Evolutionary conservation across 1,140 invertebrate species (phyloP).

Genomic region (Hycleus cichorii): DNA sequence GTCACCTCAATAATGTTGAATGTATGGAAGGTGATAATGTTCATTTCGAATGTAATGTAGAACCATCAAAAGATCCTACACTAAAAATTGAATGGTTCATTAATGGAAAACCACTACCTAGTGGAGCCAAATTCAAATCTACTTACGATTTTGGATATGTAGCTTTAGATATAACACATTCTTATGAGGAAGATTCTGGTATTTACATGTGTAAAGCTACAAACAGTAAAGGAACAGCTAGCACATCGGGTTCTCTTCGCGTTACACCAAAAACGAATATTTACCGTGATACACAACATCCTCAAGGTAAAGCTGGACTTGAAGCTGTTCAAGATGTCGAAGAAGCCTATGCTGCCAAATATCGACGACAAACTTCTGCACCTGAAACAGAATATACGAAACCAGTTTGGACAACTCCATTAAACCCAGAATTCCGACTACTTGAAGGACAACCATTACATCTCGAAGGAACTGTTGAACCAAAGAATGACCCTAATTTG

Average conservation of each 20-base stretch:
- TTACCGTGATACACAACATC: constrained; percentile 82
- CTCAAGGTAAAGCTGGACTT: constrained; percentile 76
- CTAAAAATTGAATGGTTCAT: constrained; percentile 89
- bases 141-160: constrained; percentile 87
- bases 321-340: constrained; percentile 82
- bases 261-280: constrained; percentile 72
- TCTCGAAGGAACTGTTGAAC: constrained; percentile 89
- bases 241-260: constrained; percentile 78
- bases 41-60: constrained; percentile 91
- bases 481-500: constrained; percentile 93
- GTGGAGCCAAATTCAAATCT: constrained; percentile 72
- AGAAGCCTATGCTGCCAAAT: constrained; percentile 63
- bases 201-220: constrained; percentile 88
- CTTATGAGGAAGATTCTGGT: constrained; percentile 82
- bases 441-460: constrained; percentile 85
- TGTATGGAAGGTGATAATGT: constrained; percentile 84
- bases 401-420: constrained; percentile 79
- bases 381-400: constrained; percentile 74
- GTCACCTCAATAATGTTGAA: constrained; percentile 84
- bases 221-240: constrained; percentile 82
- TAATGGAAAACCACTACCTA: constrained; percentile 74
- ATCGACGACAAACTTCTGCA: constrained; percentile 52
- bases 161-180: constrained; percentile 70
- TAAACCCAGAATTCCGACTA: constrained; percentile 74
- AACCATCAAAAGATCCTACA: constrained; percentile 90